phyloP scores from a whole-genome alignment of 2,888 invertebrate species.

The Griposia aprilina region DNA sequence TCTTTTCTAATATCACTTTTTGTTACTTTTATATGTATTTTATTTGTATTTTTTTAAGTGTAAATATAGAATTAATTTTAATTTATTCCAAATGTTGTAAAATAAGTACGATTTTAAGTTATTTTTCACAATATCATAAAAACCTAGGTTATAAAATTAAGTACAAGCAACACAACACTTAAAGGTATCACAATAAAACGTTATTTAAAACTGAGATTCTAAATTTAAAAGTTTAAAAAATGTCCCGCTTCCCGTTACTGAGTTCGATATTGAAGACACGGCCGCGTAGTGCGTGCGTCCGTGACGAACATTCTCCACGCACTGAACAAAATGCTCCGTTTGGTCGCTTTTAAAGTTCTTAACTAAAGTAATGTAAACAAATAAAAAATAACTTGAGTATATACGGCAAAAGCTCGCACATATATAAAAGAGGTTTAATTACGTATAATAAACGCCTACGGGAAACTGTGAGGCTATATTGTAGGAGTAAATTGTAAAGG shows the following conservation, averaged over 20 bases:
- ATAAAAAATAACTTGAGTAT: slow-evolving; percentile 23
- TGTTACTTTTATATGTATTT: background rate
- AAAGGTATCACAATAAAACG: slow-evolving; percentile 16
- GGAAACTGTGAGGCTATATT: background rate
- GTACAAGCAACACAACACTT: slow-evolving; percentile 28
- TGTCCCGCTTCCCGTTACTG: slow-evolving; percentile 33
- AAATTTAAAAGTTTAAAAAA: slow-evolving; percentile 29
- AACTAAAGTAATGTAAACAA: slow-evolving; percentile 52
- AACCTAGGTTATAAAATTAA: slow-evolving; percentile 18
- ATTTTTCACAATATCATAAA: slow-evolving; percentile 15
- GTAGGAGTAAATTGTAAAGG: slow-evolving; percentile 1
- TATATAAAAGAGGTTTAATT: slow-evolving; percentile 2
- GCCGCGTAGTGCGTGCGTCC: slow-evolving; percentile 58
- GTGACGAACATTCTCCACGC: slow-evolving; percentile 56
- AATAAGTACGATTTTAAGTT: slow-evolving; percentile 22
- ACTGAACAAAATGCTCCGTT: slow-evolving; percentile 45
- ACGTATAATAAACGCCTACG: slow-evolving; percentile 36
- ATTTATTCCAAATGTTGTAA: background rate
- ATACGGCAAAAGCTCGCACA: slow-evolving; percentile 33
- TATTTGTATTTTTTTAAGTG: background rate
- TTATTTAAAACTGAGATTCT: slow-evolving; percentile 30
- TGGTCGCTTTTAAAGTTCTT: slow-evolving; percentile 48
- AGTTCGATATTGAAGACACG: slow-evolving; percentile 49
- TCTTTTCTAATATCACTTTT: slow-evolving; percentile 34
- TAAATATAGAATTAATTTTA: background rate